Conservation (phyloP, 2,797 vertebrate species). For the Takifugu ocellatus region DNA sequence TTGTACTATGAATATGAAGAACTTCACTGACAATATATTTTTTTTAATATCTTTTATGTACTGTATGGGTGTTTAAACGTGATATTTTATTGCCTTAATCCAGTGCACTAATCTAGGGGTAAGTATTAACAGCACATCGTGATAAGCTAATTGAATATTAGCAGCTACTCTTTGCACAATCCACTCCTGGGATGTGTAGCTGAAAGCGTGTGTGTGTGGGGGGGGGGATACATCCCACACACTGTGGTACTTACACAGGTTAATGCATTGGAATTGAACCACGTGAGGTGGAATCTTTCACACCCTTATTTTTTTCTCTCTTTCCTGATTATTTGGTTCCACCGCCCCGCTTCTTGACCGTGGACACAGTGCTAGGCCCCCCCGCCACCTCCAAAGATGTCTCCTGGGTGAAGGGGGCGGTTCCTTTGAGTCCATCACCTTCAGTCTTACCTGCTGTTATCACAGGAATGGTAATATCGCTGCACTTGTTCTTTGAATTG, state of each 20-base stretch:
- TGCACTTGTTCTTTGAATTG: slow-evolving; percentile 49
- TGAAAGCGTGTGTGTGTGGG: slow-evolving; percentile 22
- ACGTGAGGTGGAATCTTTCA: slow-evolving; percentile 31
- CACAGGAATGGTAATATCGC: slow-evolving; percentile 43
- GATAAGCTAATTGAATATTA: slow-evolving; percentile 21
- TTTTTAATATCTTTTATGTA: slow-evolving; percentile 26
- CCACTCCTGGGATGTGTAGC: slow-evolving; percentile 9
- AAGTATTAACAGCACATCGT: slow-evolving; percentile 37
- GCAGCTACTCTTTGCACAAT: slow-evolving; percentile 15
- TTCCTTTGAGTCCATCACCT: slow-evolving; percentile 51
- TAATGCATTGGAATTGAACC: slow-evolving; percentile 49
- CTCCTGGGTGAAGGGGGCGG: slow-evolving; percentile 16
- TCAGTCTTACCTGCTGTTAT: slow-evolving; percentile 62
- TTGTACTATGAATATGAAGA: slow-evolving; percentile 65
- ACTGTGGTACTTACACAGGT: slow-evolving; percentile 45
- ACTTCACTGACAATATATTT: slow-evolving; percentile 36
- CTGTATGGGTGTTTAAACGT: slow-evolving; percentile 35
- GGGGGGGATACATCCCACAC: slow-evolving; percentile 18
- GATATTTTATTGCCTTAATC: slow-evolving; percentile 31
- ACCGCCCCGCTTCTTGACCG: slow-evolving; percentile 37
- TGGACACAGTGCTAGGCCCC: slow-evolving; percentile 50
- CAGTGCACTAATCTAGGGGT: slow-evolving; percentile 49
- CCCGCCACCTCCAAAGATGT: slow-evolving; percentile 19
- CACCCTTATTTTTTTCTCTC: slow-evolving; percentile 8
- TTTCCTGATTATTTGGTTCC: slow-evolving; percentile 39